Evolutionary conservation across 2,888 invertebrate species (phyloP), one percentile per base, ranked within the genome.

Genomic region (Meloe dianella): DNA sequence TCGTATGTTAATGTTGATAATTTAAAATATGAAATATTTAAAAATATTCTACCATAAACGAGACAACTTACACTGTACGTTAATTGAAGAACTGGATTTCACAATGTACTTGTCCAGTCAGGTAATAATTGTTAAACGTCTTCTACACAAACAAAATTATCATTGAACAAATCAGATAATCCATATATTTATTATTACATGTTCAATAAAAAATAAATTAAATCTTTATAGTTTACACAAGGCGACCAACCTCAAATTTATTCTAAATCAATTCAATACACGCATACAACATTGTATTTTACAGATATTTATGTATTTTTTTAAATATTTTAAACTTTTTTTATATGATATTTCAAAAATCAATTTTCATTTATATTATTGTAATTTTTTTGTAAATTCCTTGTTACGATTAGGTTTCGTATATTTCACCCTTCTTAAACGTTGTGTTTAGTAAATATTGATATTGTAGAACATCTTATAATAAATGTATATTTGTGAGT

Each of bases 41-140:
- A 38, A 38, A n/a, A 17, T 12, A 41, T 32, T 32, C 10, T 17
- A 41, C n/a, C 6, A 41, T 41, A 41, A n/a, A 41, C 17, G n/a
- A 9, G 47, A 20, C 47, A 20, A 7, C 47, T 20, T 20, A 47
- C 20, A 35, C n/a, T 47, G 9, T 24, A 6, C 22, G 9, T 4
- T 24, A 54, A 54, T 54, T 24, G 54, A 54, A 54, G 24, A 54
- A 54, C 54, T 54, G 24, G 54, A 54, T 54, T 47, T 54, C 24
- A 24, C 12, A 20, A n/a, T 47, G 20, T 47, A 54, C 24, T 54
- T 14, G 54, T 54, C 54, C 54, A 24, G 54, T 54, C 54, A 24
- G 24, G 24, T 24, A 54, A 24, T 54, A 47, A 47, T 47, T 47
- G 47, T 41, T 41, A 41, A 20, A 47, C 20, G 20, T 47, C 20